Conservation (phyloP, 1,140 invertebrate species). For the Maconellicoccus hirsutus region DNA sequence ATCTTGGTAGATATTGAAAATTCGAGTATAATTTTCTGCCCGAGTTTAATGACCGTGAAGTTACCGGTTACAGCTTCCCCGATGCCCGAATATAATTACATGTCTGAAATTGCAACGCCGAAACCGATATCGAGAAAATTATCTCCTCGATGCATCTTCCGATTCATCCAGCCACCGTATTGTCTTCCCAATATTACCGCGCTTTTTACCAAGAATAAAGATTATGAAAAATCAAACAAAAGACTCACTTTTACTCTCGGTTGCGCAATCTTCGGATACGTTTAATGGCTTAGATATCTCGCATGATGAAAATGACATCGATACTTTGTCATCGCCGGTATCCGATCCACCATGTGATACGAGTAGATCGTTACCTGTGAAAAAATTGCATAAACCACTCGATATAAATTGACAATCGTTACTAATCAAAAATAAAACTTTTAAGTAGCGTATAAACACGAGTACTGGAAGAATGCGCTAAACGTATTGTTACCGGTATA, state of each 20-base stretch:
- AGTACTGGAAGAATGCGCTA: not conserved
- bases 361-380: not conserved
- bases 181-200: too few species aligned
- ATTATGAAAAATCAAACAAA: not conserved
- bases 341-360: not conserved
- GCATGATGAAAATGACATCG: not conserved
- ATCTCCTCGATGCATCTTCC: too few species aligned
- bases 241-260: not conserved
- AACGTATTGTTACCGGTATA: not conserved
- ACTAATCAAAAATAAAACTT: not conserved
- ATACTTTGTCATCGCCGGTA: not conserved
- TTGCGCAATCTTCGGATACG: not conserved
- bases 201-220: not conserved
- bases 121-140: too few species aligned
- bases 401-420: conserved; percentile 1
- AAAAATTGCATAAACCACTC: conserved; percentile 1
- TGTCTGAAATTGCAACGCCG: too few species aligned
- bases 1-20: not conserved
- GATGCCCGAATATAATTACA: too few species aligned
- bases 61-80: not conserved
- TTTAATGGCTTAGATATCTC: not conserved
- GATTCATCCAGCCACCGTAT: too few species aligned
- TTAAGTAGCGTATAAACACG: not conserved
- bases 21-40: not conserved
- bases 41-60: conserved; percentile 2